Base-by-base conservation (phyloP, 2,113 vertebrate species). In the Pelvicachromis taeniatus region DNA sequence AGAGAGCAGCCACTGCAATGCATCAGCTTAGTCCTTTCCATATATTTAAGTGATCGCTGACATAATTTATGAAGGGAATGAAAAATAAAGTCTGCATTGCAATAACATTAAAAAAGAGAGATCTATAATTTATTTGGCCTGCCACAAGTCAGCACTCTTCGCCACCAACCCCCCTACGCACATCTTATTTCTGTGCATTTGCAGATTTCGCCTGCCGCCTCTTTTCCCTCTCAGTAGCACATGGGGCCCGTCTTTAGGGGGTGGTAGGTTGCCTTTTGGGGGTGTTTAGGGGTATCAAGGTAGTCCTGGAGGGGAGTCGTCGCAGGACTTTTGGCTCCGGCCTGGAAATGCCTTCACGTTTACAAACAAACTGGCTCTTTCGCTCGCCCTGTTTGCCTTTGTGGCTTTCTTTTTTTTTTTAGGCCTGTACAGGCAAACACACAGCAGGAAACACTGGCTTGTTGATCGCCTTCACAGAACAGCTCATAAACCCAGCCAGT, bases 21-120 rank as follows among this genome's bases (percentile, higher is more conserved):
- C 91, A 80, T 88, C 87, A 77, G 83, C 85, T 31, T 11, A 21
- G 70, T 48, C 80, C 50, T 14, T 83, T 29, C 82, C 80, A 70
- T 94, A 80, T 88, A 86, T 93, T 91, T 90, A 94, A 95, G 93
- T 92, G 89, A 94, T 90, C 61, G 89, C 90, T 88, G 91, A 93
- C 88, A 90, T 87, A 90, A 93, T 95, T 95, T 95, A 94, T 91
- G 92, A 91, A 91, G 80, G 88, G 89, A 90, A 89, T 91, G 88
- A 91, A 92, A 92, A 93, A 89, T 89, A 92, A 89, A 85, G 89
- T 88, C 88, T 84, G 93, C 88, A 83, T 88, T 83, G 94, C 90
- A 90, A 92, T 89, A 86, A 90, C 82, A 86, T 80, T 65, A 63
- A 45, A 70, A 79, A 86, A 88, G 56, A 35, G 85, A 73, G 61